A percentile compares a stretch with the other conserved stretches of the same genome.
Conservation (phyloP, 92 coral and sea anemone genomes). For the Epizoanthus fatuus region DNA sequence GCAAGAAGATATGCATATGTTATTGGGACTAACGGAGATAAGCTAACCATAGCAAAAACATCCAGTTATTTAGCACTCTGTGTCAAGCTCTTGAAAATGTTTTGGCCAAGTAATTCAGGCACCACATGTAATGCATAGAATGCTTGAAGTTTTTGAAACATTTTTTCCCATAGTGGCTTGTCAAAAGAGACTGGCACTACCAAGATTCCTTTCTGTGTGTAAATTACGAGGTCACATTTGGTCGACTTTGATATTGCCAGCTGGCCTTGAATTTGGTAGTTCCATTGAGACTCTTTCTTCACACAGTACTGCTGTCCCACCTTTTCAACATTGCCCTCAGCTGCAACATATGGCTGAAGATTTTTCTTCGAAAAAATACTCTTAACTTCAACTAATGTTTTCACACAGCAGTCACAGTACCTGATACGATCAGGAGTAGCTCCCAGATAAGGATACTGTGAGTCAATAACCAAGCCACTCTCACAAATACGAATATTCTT, state of each 20-base stretch:
- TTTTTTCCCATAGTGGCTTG: slow-evolving; percentile 21
- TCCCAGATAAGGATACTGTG: slow-evolving; percentile 13
- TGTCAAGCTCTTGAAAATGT: not conserved
- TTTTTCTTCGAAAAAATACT: slow-evolving; percentile 20
- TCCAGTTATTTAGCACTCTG: not conserved
- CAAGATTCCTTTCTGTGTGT: slow-evolving; percentile 49
- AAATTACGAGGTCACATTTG: slow-evolving; percentile 42
- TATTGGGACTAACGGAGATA: too few species aligned
- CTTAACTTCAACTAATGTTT: slow-evolving; percentile 12
- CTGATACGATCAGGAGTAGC: slow-evolving; percentile 28
- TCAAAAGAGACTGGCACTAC: slow-evolving; percentile 50
- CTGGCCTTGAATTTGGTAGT: slow-evolving; percentile 61
- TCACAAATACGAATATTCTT: slow-evolving; percentile 13
- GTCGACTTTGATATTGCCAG: slow-evolving; percentile 21
- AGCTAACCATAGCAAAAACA: too few species aligned
- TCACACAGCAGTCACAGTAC: slow-evolving; percentile 24
- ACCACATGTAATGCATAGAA: not conserved
- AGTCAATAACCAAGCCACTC: slow-evolving; percentile 54
- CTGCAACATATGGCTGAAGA: not conserved
- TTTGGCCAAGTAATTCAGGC: slow-evolving; percentile 8
- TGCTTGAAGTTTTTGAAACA: not conserved
- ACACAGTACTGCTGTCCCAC: not conserved
- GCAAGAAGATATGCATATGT: too few species aligned
- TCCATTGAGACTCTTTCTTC: slow-evolving; percentile 38
- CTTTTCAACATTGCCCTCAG: not conserved